A percentile compares a stretch with the other conserved stretches of the same genome.
phyloP scores from a whole-genome alignment of 2,113 vertebrate genomes.

The Calyptomena viridis region DNA sequence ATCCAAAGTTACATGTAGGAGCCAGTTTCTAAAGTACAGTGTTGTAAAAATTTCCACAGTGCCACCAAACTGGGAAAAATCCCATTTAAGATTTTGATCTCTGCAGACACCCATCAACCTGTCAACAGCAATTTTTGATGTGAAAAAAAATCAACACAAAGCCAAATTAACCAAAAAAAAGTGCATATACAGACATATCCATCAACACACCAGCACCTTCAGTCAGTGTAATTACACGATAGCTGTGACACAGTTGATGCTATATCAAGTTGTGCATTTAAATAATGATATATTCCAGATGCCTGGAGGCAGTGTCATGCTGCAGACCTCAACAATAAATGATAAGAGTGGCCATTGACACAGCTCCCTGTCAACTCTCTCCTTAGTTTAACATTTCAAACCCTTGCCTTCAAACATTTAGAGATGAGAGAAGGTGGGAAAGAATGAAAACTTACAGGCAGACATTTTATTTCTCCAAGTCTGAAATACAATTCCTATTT shows the following conservation, averaged over 20 bases:
- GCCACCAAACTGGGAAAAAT: background rate
- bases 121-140: background rate
- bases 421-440: background rate
- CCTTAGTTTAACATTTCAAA: background rate
- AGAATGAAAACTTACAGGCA: background rate
- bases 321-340: fast-evolving
- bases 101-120: background rate
- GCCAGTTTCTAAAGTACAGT: background rate
- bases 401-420: background rate
- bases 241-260: background rate
- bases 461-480: background rate
- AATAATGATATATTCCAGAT: background rate
- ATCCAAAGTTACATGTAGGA: background rate
- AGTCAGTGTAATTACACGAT: background rate
- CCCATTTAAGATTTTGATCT: background rate
- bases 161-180: background rate
- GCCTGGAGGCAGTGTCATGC: fast-evolving
- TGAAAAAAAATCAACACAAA: background rate
- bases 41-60: background rate
- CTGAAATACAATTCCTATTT: background rate
- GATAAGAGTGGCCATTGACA: background rate
- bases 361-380: too few species aligned
- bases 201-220: background rate
- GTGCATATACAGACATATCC: background rate
- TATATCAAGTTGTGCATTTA: fast-evolving